These are phyloP conservation scores for Noctilio leporinus DNA, from an alignment of 2,113 vertebrate genomes.

Conservation along the genomic window DNA sequence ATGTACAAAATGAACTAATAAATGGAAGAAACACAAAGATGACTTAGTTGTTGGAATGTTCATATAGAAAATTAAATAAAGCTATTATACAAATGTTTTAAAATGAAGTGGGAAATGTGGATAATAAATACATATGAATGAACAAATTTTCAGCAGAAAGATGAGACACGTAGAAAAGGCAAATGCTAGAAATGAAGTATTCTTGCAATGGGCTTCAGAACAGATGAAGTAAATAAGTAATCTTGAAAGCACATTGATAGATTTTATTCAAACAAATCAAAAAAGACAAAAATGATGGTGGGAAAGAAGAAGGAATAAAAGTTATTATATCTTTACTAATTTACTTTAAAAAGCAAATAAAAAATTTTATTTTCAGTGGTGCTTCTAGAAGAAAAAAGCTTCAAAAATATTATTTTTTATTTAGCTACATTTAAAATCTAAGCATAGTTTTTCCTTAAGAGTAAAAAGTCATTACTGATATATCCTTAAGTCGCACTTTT, in stretches of 20 bases:
- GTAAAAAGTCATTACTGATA: neutral
- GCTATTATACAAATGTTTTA: neutral
- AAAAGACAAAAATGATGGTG: neutral
- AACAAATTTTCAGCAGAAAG: neutral
- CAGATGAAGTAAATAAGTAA: neutral
- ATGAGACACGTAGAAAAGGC: neutral
- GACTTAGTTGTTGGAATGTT: neutral
- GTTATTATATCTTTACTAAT: neutral
- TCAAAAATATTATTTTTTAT: neutral
- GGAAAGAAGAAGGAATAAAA: neutral
- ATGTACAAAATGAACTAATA: neutral
- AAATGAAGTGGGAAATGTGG: neutral
- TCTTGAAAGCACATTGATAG: neutral
- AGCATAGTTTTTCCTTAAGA: neutral
- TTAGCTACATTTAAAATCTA: neutral
- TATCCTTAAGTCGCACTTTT: neutral
- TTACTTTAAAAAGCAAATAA: neutral
- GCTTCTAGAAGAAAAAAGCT: neutral
- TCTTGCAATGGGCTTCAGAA: neutral
- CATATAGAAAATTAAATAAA: neutral
- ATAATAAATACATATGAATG: neutral
- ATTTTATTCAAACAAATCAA: neutral
- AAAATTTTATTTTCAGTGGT: neutral
- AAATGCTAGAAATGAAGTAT: neutral
- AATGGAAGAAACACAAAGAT: neutral